A percentile compares a stretch with the other conserved stretches of the same genome.
Conservation (phyloP, 1,140 invertebrate species). For the Bombus superbus region DNA sequence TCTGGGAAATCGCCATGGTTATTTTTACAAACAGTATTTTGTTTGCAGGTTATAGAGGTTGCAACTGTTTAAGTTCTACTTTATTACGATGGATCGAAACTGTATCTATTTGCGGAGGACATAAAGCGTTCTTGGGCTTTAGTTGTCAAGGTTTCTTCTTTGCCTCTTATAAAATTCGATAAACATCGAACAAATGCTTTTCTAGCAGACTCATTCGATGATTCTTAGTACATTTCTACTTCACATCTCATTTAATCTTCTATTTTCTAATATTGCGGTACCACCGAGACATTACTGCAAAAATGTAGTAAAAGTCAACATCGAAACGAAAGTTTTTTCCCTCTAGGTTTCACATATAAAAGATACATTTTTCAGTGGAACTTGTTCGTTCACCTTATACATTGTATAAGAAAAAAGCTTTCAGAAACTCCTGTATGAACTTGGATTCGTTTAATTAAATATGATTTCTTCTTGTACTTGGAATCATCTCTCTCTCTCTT, state of each 20-base stretch:
- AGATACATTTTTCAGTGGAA: not conserved
- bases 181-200: too few relatives aligned
- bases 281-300: not conserved
- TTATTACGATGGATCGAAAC: constrained; percentile 25
- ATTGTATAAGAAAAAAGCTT: not conserved
- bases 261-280: not conserved
- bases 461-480: not conserved
- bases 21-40: not conserved
- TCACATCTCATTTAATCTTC: not conserved
- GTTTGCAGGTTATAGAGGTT: not conserved
- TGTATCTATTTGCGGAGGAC: not conserved
- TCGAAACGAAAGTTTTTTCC: not conserved
- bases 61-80: not conserved
- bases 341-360: not conserved
- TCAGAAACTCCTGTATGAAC: not conserved
- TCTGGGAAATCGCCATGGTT: not conserved
- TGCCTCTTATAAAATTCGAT: not conserved
- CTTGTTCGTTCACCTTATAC: not conserved
- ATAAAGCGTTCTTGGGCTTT: constrained; percentile 10
- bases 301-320: not conserved
- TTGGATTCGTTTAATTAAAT: constrained; percentile 4
- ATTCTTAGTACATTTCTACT: not conserved
- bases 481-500: too few relatives aligned
- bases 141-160: constrained; percentile 15
- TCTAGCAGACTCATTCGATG: not conserved